phyloP scores from a whole-genome alignment of 92 coral and sea anemone genomes.

The Pocillopora grandis region DNA sequence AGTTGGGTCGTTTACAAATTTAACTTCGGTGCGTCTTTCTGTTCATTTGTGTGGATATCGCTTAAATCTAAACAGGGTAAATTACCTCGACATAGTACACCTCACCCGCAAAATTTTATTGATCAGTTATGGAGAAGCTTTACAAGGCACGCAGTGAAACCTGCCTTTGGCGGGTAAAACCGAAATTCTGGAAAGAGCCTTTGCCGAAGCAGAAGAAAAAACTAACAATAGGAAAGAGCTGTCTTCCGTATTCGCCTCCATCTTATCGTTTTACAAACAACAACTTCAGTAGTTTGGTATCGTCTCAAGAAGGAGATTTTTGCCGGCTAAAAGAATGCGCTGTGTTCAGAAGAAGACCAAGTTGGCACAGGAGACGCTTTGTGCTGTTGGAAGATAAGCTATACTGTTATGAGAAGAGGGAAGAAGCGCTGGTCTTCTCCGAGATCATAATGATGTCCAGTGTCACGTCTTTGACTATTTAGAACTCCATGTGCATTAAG shows the following conservation, averaged over 20 bases:
- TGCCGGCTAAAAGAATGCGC: conserved; percentile 22
- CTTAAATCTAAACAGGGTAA: neutral
- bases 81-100: neutral
- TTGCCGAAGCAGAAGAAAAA: neutral
- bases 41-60: no score
- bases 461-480: neutral
- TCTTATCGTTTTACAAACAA: conserved; percentile 12
- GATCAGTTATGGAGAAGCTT: conserved; percentile 14
- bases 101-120: no score
- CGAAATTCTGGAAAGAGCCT: conserved; percentile 2
- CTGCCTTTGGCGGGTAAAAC: conserved; percentile 9
- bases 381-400: conserved; percentile 28
- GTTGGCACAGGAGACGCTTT: conserved; percentile 25
- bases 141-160: conserved; percentile 20
- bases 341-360: neutral
- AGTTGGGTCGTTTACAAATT: no score
- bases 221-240: neutral
- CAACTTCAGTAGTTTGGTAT: neutral
- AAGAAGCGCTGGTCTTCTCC: neutral
- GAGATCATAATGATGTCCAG: conserved; percentile 13
- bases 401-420: conserved; percentile 19
- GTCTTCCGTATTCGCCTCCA: neutral
- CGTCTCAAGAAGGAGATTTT: conserved; percentile 20
- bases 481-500: neutral
- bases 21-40: no score